Conservation (phyloP, 2,113 vertebrate genomes). For the Pseudopipra pipra region DNA sequence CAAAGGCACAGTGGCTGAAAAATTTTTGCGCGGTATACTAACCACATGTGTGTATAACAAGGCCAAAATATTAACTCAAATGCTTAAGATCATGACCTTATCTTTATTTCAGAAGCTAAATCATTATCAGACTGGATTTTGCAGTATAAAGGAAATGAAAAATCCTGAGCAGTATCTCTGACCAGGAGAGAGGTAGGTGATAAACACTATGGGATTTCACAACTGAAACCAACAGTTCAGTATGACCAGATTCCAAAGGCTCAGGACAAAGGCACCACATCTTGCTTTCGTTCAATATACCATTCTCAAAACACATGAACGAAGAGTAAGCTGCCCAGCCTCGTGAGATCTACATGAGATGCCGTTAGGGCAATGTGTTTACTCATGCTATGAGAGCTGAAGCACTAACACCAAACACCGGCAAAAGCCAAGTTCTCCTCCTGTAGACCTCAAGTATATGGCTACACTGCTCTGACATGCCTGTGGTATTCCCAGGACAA, state of each 20-base stretch:
- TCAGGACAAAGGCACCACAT: background rate
- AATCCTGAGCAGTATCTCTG: background rate
- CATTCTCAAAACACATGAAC: background rate
- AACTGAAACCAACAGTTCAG: background rate
- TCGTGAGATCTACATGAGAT: fast-evolving
- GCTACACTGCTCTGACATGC: background rate
- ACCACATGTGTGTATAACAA: fast-evolving
- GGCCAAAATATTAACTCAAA: background rate
- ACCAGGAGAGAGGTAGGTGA: background rate
- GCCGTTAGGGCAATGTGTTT: background rate
- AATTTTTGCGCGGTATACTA: background rate
- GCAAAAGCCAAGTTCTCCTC: background rate
- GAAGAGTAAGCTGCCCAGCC: background rate
- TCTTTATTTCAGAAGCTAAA: background rate
- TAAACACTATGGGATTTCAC: background rate
- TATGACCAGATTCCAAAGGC: background rate
- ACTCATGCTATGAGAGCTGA: background rate
- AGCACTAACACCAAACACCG: background rate
- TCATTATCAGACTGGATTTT: background rate
- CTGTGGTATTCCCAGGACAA: background rate
- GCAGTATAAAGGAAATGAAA: background rate
- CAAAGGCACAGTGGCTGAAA: background rate
- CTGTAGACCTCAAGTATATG: background rate
- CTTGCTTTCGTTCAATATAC: background rate
- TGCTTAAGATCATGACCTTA: background rate